Percentiles rank a stretch among this genome's conserved stretches.
phyloP scores from a whole-genome alignment of 53 echinoderm and acorn worm genomes.

The Luidia sarsii region DNA sequence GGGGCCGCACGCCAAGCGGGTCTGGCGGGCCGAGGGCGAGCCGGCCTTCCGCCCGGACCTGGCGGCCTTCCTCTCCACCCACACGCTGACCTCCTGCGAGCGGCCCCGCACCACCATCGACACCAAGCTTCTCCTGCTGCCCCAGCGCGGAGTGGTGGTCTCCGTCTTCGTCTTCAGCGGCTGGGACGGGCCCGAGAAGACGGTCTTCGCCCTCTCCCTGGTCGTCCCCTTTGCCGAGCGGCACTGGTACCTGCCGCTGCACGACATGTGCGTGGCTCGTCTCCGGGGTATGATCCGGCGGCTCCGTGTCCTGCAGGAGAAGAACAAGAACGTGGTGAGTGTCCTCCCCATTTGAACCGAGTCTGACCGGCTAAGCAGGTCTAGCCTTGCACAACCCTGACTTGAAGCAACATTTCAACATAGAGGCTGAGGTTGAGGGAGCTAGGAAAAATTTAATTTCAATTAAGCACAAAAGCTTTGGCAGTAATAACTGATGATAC shows the following conservation, averaged over 20 bases:
- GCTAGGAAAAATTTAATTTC: too few species aligned
- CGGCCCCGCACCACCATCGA: conserved; percentile 72
- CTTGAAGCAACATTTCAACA: too few species aligned
- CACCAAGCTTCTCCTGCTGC: conserved; percentile 79
- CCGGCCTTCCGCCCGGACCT: conserved; percentile 63
- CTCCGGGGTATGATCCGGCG: conserved; percentile 77
- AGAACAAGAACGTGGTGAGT: conserved; percentile 76
- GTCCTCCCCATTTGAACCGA: background rate
- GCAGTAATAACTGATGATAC: too few species aligned
- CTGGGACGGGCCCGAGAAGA: conserved; percentile 69
- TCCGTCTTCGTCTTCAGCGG: conserved; percentile 84
- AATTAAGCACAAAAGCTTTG: too few species aligned
- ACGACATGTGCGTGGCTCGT: conserved; percentile 79
- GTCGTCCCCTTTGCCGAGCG: conserved; percentile 73
- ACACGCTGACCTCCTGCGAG: conserved; percentile 90
- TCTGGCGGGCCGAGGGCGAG: conserved; percentile 84
- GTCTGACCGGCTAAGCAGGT: background rate
- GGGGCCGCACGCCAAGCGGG: conserved; percentile 79
- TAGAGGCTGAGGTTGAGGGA: too few species aligned
- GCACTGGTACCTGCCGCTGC: conserved; percentile 85
- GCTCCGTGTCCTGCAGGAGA: conserved; percentile 83
- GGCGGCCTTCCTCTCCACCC: conserved; percentile 77
- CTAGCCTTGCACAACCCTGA: background rate
- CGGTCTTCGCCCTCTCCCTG: conserved; percentile 85
- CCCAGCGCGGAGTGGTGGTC: conserved; percentile 76